Evolutionary conservation across 2,888 invertebrate species (phyloP).

Genomic region (Trichacis sp.): DNA sequence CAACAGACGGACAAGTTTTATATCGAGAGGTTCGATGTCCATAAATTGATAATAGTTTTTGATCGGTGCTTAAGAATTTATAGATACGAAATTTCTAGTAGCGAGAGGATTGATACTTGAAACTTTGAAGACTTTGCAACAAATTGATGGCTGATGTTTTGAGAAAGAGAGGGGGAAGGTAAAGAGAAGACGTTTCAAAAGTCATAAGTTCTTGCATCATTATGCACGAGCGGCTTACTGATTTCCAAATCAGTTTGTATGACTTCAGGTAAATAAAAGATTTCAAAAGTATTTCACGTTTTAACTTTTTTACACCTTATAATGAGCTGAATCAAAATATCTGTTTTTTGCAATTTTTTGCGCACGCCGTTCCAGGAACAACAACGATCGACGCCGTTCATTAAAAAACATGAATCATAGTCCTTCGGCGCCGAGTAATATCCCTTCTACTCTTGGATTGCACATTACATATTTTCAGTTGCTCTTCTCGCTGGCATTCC

Average conservation of each 20-base stretch:
- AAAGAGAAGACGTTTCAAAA: conserved; percentile 1
- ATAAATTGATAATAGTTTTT: neutral
- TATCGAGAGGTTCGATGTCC: no score
- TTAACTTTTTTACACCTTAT: no score
- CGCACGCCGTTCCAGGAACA: neutral
- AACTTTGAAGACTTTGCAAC: conserved; percentile 36
- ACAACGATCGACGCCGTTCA: neutral
- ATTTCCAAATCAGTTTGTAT: conserved; percentile 57
- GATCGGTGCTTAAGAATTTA: conserved; percentile 28
- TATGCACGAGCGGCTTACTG: conserved; percentile 43
- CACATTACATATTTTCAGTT: neutral
- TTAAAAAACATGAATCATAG: neutral
- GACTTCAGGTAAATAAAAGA: conserved; percentile 56
- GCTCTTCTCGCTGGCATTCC: neutral
- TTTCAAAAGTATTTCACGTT: conserved; percentile 52
- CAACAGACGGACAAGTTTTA: no score
- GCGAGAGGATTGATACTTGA: conserved; percentile 9
- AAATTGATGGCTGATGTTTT: conserved; percentile 37
- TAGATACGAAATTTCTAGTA: conserved; percentile 14
- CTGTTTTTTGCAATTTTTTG: no score
- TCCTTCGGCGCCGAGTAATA: neutral
- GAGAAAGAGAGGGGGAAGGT: neutral
- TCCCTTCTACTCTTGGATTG: neutral
- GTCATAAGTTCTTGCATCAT: conserved; percentile 35
- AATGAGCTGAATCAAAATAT: no score